phyloP scores from a whole-genome alignment of 2,797 vertebrate genomes.

The Prionace glauca region DNA sequence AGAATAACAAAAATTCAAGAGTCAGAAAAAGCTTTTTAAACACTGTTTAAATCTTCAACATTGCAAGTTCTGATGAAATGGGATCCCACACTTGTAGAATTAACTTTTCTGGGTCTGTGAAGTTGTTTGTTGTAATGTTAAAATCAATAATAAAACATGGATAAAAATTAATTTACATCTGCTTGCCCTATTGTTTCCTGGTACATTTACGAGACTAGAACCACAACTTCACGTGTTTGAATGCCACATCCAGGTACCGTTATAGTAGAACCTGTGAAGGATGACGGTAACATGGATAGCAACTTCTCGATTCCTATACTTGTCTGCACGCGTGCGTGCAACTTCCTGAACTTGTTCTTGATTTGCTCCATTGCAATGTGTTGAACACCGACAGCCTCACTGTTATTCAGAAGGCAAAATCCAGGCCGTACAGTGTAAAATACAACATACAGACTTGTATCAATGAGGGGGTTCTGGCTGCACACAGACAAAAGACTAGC shows the following conservation, averaged over 20 bases:
- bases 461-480: slow-evolving; percentile 42
- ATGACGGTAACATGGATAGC: neutral
- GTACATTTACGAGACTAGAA: neutral
- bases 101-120: neutral
- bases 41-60: neutral
- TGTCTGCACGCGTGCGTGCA: neutral
- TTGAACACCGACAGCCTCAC: neutral
- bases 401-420: neutral
- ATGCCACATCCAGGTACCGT: neutral
- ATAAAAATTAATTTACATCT: neutral
- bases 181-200: too few relatives aligned
- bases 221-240: neutral
- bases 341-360: neutral
- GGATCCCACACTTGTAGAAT: neutral
- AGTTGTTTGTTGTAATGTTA: neutral
- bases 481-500: neutral
- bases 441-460: slow-evolving; percentile 39
- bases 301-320: neutral
- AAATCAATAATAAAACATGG: neutral
- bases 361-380: neutral
- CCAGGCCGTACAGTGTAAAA: neutral
- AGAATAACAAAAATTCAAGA: too few relatives aligned
- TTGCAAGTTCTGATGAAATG: neutral
- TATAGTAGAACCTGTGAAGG: neutral
- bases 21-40: too few relatives aligned